A percentile compares a stretch with the other conserved stretches of the same genome.
These are phyloP conservation scores for Eumacrocentrus americanus DNA, from an alignment of 2,888 invertebrate genomes.

Conservation along the genomic window DNA sequence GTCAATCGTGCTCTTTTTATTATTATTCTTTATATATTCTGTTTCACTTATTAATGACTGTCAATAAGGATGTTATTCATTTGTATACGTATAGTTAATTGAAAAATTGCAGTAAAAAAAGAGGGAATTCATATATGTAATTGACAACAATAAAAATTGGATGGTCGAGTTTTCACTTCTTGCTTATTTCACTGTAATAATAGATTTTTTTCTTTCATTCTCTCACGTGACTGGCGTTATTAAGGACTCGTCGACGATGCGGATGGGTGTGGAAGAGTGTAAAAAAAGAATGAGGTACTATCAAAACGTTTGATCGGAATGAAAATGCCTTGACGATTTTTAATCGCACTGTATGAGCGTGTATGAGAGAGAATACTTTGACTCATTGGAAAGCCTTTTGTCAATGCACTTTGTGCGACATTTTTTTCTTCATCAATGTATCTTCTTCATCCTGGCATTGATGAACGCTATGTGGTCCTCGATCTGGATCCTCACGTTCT, in stretches of 20 bases:
- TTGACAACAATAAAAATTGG: conserved; percentile 26
- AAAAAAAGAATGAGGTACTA: conserved; percentile 3
- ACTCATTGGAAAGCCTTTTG: not conserved
- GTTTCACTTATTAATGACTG: conserved; percentile 8
- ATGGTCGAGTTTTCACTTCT: not conserved
- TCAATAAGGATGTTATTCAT: not conserved
- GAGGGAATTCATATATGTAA: conserved; percentile 33
- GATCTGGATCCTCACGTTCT: not conserved
- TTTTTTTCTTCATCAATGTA: not conserved
- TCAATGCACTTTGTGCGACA: not conserved
- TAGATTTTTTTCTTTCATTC: not conserved
- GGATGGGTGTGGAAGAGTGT: not conserved
- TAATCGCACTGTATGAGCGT: conserved; percentile 12
- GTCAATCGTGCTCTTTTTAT: not conserved
- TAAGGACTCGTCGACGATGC: not conserved
- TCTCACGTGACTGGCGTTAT: not conserved
- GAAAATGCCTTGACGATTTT: conserved; percentile 14
- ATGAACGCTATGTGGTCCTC: conserved; percentile 1
- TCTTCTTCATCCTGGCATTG: not conserved
- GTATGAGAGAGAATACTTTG: not conserved
- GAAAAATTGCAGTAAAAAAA: conserved; percentile 24
- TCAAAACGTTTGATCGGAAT: conserved; percentile 18
- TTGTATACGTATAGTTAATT: conserved; percentile 22
- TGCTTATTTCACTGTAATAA: conserved; percentile 6
- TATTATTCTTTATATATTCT: not conserved